Evolutionary conservation across 2,888 invertebrate genomes (phyloP).

Genomic region (Cosmia trapezina): DNA sequence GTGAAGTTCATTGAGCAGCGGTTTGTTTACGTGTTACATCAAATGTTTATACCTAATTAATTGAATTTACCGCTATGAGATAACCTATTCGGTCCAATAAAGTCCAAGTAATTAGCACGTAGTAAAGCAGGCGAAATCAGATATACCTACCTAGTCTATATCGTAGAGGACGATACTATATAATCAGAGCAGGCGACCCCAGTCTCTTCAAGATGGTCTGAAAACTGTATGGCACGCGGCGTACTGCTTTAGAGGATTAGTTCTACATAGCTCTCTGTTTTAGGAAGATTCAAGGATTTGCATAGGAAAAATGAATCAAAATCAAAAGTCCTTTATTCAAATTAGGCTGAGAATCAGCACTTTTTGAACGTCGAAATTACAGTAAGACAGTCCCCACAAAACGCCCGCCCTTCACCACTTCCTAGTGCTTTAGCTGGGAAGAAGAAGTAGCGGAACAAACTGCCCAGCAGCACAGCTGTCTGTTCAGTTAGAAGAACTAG

Average conservation of each 20-base stretch:
- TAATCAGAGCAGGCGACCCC: not conserved
- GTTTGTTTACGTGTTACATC: conserved; percentile 29
- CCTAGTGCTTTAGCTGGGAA: too few relatives aligned
- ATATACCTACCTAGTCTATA: not conserved
- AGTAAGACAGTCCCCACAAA: too few relatives aligned
- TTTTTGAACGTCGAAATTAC: too few relatives aligned
- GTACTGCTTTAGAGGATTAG: not conserved
- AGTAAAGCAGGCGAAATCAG: conserved; percentile 10
- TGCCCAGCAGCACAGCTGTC: too few relatives aligned
- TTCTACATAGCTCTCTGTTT: too few relatives aligned
- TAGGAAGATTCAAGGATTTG: not conserved
- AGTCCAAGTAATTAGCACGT: conserved; percentile 34
- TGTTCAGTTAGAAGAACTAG: too few relatives aligned
- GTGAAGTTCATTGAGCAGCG: conserved; percentile 20
- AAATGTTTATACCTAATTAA: conserved; percentile 40
- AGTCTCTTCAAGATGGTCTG: too few relatives aligned
- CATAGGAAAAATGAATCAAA: not conserved
- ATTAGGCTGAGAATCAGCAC: too few relatives aligned
- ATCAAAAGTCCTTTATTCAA: too few relatives aligned
- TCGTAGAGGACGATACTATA: not conserved
- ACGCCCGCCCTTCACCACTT: too few relatives aligned
- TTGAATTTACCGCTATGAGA: conserved; percentile 18
- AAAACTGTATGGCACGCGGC: too few relatives aligned
- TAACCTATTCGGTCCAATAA: conserved; percentile 22
- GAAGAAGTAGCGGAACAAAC: too few relatives aligned